Evolutionary conservation across 2,888 invertebrate genomes (phyloP).

Genomic region (Syrphus vitripennis): DNA sequence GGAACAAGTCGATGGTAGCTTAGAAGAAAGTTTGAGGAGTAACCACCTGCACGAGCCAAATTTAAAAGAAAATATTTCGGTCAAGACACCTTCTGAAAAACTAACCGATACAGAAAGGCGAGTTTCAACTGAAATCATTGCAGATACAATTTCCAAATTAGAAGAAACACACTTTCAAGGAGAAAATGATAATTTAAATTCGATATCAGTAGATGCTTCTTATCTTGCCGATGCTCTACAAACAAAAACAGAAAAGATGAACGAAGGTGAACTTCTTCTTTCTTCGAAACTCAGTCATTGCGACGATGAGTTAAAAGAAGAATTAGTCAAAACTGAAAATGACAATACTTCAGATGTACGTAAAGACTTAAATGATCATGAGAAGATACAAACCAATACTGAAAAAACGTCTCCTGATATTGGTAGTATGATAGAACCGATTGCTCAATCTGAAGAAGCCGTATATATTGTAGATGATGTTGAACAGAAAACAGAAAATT

Average conservation of each 20-base stretch:
- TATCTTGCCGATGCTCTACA: neutral
- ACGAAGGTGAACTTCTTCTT: neutral
- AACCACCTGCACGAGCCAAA: neutral
- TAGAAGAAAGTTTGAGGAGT: too few species aligned
- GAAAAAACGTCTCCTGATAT: neutral
- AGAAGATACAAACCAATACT: neutral
- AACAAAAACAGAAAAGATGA: neutral
- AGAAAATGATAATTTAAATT: neutral
- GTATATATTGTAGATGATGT: neutral
- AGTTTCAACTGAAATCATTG: neutral
- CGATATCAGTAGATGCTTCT: neutral
- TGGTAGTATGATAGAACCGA: accelerated
- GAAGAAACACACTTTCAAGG: neutral
- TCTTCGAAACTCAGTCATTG: neutral
- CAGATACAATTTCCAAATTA: neutral
- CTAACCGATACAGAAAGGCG: neutral
- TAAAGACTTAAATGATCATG: neutral
- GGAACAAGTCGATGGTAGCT: neutral
- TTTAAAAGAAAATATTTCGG: neutral
- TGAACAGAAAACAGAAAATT: neutral
- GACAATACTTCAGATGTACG: neutral
- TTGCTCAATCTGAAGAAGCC: neutral
- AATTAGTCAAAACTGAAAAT: neutral
- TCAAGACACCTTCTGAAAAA: neutral
- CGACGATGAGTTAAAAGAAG: neutral